A percentile compares a stretch with the other conserved stretches of the same genome.
phyloP scores from a whole-genome alignment of 2,797 vertebrate genomes.

The Pempheris klunzingeri region DNA sequence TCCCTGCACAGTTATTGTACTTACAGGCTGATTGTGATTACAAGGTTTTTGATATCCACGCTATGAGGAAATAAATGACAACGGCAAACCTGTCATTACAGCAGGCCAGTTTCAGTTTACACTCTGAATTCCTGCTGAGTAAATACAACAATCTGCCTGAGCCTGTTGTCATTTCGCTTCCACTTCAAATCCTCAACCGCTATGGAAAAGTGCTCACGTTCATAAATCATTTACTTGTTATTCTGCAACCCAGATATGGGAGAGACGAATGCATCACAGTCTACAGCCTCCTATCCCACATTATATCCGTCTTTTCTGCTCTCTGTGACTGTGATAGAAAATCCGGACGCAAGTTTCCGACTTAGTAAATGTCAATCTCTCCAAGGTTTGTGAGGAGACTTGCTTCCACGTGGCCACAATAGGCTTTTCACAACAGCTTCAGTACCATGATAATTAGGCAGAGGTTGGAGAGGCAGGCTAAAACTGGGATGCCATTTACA shows the following conservation, averaged over 20 bases:
- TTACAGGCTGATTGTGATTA: constrained; percentile 31
- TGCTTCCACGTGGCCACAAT: constrained; percentile 45
- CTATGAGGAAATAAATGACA: constrained; percentile 23
- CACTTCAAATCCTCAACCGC: constrained; percentile 61
- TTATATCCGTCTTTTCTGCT: constrained; percentile 40
- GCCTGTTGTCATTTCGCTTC: constrained; percentile 68
- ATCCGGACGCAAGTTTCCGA: constrained; percentile 45
- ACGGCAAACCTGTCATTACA: constrained; percentile 30
- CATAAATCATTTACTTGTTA: constrained; percentile 80
- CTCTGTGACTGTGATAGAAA: constrained; percentile 46
- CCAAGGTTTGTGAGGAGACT: constrained; percentile 45
- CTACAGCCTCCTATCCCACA: constrained; percentile 41
- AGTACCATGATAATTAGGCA: constrained; percentile 68
- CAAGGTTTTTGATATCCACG: constrained; percentile 47
- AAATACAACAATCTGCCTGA: constrained; percentile 67
- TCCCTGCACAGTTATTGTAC: constrained; percentile 15
- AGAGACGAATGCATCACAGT: constrained; percentile 36
- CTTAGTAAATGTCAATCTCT: constrained; percentile 65
- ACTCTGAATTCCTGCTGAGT: constrained; percentile 57
- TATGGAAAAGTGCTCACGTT: constrained; percentile 58
- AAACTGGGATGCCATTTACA: constrained; percentile 62
- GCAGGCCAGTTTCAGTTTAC: constrained; percentile 46
- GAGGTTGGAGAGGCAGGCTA: constrained; percentile 44
- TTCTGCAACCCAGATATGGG: constrained; percentile 73
- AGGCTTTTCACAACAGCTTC: constrained; percentile 60